Conservation (phyloP, 2,797 vertebrate species). For the Malurus splendens region DNA sequence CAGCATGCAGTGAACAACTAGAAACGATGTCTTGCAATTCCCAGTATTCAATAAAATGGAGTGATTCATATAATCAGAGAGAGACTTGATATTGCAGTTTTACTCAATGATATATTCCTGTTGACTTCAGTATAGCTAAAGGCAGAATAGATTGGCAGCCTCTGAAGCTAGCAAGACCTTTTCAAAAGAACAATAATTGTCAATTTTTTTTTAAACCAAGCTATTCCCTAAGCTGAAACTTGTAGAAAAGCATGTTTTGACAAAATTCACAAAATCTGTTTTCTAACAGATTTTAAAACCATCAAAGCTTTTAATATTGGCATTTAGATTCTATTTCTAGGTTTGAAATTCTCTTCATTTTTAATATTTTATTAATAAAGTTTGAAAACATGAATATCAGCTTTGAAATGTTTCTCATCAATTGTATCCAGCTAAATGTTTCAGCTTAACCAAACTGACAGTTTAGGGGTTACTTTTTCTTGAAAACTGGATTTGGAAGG, state of each 20-base stretch:
- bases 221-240: neutral
- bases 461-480: neutral
- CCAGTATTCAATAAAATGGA: neutral
- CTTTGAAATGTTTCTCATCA: neutral
- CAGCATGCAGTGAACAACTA: neutral
- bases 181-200: neutral
- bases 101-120: neutral
- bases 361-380: neutral
- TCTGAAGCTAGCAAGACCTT: neutral
- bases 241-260: neutral
- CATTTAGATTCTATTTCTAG: neutral
- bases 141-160: neutral
- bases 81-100: neutral
- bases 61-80: neutral
- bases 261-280: neutral
- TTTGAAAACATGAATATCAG: neutral
- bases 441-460: neutral
- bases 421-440: neutral
- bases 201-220: neutral
- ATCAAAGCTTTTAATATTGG: neutral
- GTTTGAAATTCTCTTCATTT: neutral
- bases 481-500: neutral
- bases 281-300: neutral
- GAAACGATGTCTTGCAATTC: neutral
- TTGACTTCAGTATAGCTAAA: neutral